Evolutionary conservation across 1,140 invertebrate species (phyloP).

Genomic region (Phthorimaea operculella): DNA sequence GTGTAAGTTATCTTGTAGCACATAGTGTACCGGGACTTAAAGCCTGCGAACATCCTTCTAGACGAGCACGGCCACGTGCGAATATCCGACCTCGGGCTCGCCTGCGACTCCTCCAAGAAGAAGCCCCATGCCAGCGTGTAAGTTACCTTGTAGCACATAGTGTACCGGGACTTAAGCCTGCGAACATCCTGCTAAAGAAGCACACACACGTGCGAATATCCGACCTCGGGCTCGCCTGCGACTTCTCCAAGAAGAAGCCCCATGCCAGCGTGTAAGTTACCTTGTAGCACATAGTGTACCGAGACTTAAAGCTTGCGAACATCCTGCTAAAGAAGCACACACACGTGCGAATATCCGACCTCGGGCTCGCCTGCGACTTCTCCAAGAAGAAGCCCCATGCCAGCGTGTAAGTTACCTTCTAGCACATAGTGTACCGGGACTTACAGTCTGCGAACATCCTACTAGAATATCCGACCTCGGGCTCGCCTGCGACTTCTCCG

Average conservation of each 20-base stretch:
- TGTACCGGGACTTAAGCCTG: constrained; percentile 99
- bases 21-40: constrained; percentile 98
- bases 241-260: constrained; percentile 99
- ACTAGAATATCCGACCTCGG: constrained; percentile 98
- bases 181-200: constrained; percentile 98
- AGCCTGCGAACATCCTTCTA: constrained; percentile 98
- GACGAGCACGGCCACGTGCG: constrained; percentile 99
- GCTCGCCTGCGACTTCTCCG: constrained; percentile 98
- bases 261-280: constrained; percentile 96
- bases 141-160: constrained; percentile 92
- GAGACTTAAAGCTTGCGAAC: constrained; percentile 98
- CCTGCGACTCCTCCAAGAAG: constrained; percentile 99
- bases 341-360: constrained; percentile 98
- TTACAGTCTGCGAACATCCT: constrained; percentile 99
- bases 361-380: constrained; percentile 99
- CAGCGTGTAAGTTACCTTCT: constrained; percentile 93
- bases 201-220: constrained; percentile 99
- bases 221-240: constrained; percentile 98
- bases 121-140: constrained; percentile 99
- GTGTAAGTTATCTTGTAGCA: constrained; percentile 93
- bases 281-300: constrained; percentile 97
- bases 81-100: constrained; percentile 98
- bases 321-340: constrained; percentile 99
- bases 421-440: constrained; percentile 98
- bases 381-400: constrained; percentile 99